Percentiles rank a stretch among this genome's conserved stretches.
phyloP scores from a whole-genome alignment of 2,888 invertebrate genomes.

The Leucophenga maculata region DNA sequence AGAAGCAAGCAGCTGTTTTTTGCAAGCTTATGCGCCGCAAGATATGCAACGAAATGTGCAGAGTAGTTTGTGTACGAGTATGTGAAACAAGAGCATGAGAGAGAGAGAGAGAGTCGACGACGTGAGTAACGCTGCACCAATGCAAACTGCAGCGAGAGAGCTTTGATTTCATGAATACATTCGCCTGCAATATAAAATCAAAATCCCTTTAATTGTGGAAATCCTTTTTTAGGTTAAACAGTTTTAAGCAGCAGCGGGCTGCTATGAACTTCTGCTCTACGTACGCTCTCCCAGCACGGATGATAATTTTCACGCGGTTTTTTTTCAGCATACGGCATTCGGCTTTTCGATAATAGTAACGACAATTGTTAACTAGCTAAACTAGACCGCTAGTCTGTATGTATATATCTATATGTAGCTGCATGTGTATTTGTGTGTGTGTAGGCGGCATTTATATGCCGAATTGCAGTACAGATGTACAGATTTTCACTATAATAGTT shows the following conservation, averaged over 20 bases:
- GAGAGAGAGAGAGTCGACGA: too few relatives aligned
- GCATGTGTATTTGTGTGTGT: conserved; percentile 36
- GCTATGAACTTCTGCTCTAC: not conserved
- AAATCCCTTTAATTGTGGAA: conserved; percentile 12
- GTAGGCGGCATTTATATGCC: conserved; percentile 48
- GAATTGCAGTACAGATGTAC: conserved; percentile 41
- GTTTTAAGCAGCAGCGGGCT: conserved; percentile 49
- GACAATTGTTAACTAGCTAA: not conserved
- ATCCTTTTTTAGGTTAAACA: conserved; percentile 58
- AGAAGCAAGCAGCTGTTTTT: conserved; percentile 37
- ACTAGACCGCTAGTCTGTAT: conserved; percentile 21
- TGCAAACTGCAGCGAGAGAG: too few relatives aligned
- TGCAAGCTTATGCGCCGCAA: conserved; percentile 31
- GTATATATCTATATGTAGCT: conserved; percentile 31
- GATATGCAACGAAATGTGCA: too few relatives aligned
- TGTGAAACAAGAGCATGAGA: too few relatives aligned
- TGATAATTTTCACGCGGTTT: not conserved
- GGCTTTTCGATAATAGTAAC: conserved; percentile 1
- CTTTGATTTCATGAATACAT: too few relatives aligned
- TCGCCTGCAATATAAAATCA: too few relatives aligned
- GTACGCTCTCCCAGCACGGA: not conserved
- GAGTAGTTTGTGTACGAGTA: too few relatives aligned
- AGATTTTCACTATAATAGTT: conserved; percentile 39
- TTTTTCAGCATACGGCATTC: not conserved
- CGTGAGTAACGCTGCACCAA: too few relatives aligned